Conservation (phyloP, 2,113 vertebrate species). For the Bungarus multicinctus region DNA sequence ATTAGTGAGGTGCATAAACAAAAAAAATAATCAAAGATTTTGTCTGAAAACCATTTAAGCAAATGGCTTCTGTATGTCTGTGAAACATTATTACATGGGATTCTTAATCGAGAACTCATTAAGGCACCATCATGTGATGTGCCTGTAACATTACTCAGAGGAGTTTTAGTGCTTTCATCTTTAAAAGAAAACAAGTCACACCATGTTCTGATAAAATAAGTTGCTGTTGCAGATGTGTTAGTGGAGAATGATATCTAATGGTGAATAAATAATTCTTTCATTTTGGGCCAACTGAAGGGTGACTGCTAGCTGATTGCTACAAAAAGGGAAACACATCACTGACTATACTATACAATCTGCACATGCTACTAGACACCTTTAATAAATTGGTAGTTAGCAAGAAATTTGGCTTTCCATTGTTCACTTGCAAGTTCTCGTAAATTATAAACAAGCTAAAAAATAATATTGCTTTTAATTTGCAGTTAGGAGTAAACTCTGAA, state of each 20-base stretch:
- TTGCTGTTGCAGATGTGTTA: slow-evolving; percentile 38
- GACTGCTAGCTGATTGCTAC: background rate
- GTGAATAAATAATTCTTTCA: background rate
- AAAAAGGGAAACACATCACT: background rate
- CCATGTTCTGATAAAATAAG: slow-evolving; percentile 69
- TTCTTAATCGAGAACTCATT: slow-evolving; percentile 70
- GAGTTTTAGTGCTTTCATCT: slow-evolving; percentile 78
- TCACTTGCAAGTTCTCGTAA: background rate
- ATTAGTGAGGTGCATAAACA: slow-evolving; percentile 49
- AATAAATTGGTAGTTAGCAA: background rate
- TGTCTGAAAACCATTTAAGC: slow-evolving; percentile 66
- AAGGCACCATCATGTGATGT: slow-evolving; percentile 64
- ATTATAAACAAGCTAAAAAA: background rate
- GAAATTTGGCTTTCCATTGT: background rate
- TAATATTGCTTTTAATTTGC: background rate
- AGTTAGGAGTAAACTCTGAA: background rate
- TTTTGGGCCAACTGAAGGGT: background rate
- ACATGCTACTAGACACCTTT: background rate
- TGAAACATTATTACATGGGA: slow-evolving; percentile 69
- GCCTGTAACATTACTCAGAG: slow-evolving; percentile 70
- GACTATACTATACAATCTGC: background rate
- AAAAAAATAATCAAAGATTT: slow-evolving; percentile 60
- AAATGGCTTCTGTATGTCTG: slow-evolving; percentile 68
- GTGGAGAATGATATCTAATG: background rate
- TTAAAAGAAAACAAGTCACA: slow-evolving; percentile 61